A percentile compares a stretch with the other conserved stretches of the same genome.
phyloP scores from a whole-genome alignment of 2,113 vertebrate genomes.

The Edolisoma coerulescens region DNA sequence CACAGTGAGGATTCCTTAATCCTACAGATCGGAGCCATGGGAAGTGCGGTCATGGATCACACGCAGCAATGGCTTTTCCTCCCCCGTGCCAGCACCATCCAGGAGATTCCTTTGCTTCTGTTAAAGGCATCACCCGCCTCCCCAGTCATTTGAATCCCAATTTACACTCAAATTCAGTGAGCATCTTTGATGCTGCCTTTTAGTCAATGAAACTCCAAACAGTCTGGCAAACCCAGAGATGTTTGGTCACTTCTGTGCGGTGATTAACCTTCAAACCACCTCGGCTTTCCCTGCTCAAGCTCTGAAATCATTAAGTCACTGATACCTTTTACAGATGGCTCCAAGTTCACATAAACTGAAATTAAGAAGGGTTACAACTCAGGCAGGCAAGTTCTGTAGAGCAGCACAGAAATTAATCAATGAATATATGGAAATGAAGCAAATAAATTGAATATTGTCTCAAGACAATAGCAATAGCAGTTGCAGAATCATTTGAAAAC shows the following conservation, averaged over 20 bases:
- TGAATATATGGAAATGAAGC: background rate
- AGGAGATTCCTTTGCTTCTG: background rate
- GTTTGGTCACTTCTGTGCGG: background rate
- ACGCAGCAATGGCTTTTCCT: background rate
- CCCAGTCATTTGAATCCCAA: background rate
- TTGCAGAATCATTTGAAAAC: background rate
- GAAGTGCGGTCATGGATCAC: background rate
- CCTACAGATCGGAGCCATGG: background rate
- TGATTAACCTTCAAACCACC: background rate
- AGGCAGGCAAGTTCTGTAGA: background rate
- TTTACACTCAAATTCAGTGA: background rate
- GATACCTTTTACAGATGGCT: slow-evolving; percentile 3
- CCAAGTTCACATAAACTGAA: background rate
- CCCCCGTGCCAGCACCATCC: background rate
- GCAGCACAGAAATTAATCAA: background rate
- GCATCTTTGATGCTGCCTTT: background rate
- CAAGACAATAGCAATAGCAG: background rate
- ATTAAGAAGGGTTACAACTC: slow-evolving; percentile 3
- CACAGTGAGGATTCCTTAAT: slow-evolving; percentile 3
- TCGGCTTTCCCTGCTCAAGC: background rate
- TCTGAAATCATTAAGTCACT: background rate
- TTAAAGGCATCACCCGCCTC: background rate
- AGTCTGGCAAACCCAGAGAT: background rate
- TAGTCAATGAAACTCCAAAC: background rate
- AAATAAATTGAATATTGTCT: background rate